A percentile compares a stretch with the other conserved stretches of the same genome.
Evolutionary conservation across 2,113 vertebrate species (phyloP).

Genomic region (Chaetura pelagica): DNA sequence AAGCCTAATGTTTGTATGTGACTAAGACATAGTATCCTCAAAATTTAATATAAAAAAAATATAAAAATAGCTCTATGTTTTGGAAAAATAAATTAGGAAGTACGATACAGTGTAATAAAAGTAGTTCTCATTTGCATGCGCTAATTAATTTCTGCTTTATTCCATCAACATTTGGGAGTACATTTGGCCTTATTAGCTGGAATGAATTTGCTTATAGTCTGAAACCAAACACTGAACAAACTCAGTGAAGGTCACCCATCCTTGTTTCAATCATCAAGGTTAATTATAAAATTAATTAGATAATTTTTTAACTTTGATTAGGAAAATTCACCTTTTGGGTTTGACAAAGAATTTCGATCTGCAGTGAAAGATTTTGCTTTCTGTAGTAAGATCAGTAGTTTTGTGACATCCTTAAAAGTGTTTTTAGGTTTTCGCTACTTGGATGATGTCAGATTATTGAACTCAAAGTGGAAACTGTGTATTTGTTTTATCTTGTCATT

Average conservation of each 20-base stretch:
- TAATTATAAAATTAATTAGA: constrained; percentile 76
- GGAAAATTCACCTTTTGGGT: constrained; percentile 36
- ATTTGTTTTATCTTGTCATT: not conserved
- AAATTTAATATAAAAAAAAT: not conserved
- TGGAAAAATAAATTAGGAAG: not conserved
- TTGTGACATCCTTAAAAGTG: not conserved
- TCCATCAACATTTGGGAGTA: constrained; percentile 54
- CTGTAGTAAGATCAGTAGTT: not conserved
- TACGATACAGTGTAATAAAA: constrained; percentile 27
- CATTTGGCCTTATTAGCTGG: constrained; percentile 52
- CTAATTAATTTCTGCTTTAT: constrained; percentile 68
- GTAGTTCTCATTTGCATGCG: constrained; percentile 54
- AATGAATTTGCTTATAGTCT: constrained; percentile 59
- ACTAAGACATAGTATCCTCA: not conserved
- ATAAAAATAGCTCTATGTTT: not conserved
- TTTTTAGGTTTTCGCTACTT: not conserved
- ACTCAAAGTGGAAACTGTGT: not conserved
- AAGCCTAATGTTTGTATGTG: not conserved
- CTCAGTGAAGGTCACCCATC: constrained; percentile 60
- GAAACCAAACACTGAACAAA: constrained; percentile 65
- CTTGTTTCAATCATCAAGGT: constrained; percentile 68
- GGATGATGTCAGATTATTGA: not conserved
- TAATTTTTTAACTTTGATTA: constrained; percentile 64
- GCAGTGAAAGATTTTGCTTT: not conserved
- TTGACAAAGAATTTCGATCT: constrained; percentile 3